Conservation (phyloP, 2,113 vertebrate species). For the Pleuronectes platessa region DNA sequence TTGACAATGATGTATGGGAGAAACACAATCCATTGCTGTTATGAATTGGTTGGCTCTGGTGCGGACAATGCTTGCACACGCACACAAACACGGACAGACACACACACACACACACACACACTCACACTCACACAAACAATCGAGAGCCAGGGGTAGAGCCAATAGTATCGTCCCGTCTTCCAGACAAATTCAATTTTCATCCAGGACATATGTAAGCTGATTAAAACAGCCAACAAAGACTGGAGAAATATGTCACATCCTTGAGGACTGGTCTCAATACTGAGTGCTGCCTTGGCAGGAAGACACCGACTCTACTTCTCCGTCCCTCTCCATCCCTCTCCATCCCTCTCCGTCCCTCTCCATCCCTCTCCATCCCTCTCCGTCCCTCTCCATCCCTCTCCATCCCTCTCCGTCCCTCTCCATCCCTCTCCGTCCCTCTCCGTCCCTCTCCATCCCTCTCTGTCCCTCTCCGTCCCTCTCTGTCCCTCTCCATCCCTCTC, state of each 20-base stretch:
- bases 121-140: conserved; percentile 18
- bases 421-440: too few relatives aligned
- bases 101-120: conserved; percentile 32
- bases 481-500: too few relatives aligned
- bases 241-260: conserved; percentile 77
- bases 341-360: conserved; percentile 28
- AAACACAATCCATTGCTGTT: conserved; percentile 69
- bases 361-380: too few relatives aligned
- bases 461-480: conserved; percentile 28
- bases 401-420: conserved; percentile 28
- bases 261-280: conserved; percentile 73
- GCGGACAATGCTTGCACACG: conserved; percentile 48
- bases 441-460: conserved; percentile 21
- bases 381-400: conserved; percentile 21
- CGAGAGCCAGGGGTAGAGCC: conserved; percentile 47
- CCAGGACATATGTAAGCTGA: conserved; percentile 73
- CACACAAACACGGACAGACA: not conserved
- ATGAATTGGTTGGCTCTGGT: conserved; percentile 63
- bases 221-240: conserved; percentile 69
- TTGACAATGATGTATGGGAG: conserved; percentile 81
- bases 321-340: conserved; percentile 21
- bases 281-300: conserved; percentile 62
- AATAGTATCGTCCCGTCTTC: conserved; percentile 68
- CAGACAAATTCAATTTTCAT: conserved; percentile 73
- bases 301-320: conserved; percentile 32